Conservation (phyloP, 1,140 invertebrate genomes). For the Ridgeia piscesae region DNA sequence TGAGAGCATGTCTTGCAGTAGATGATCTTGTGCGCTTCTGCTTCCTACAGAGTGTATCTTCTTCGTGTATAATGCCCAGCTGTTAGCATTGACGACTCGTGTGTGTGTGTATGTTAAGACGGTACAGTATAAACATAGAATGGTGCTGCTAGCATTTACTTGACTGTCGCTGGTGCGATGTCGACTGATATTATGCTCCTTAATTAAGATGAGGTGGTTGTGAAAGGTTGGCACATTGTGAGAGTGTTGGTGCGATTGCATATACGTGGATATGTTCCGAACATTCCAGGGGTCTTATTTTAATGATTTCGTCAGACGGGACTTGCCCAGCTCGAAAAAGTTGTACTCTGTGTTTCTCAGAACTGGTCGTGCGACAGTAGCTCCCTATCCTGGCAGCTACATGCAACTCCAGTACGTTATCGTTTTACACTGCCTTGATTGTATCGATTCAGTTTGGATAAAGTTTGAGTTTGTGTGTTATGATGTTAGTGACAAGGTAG, state of each 20-base stretch:
- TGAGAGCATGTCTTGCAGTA: neutral
- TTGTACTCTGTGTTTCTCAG: neutral
- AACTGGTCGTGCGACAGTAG: neutral
- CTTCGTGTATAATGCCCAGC: neutral
- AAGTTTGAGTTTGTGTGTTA: neutral
- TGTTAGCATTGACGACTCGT: neutral
- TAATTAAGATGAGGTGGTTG: neutral
- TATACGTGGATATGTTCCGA: neutral
- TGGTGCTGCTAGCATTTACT: neutral
- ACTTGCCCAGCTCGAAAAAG: neutral
- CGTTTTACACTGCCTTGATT: neutral
- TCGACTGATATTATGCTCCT: neutral
- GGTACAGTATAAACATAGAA: conserved; percentile 1
- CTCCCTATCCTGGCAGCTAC: neutral
- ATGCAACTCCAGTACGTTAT: neutral
- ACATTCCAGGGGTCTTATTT: neutral
- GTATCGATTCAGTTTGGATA: neutral
- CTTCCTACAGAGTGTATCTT: neutral
- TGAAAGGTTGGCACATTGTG: neutral
- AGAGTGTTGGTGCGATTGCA: neutral
- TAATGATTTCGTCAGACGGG: neutral
- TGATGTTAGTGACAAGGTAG: neutral
- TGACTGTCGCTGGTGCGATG: neutral
- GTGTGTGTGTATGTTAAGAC: neutral
- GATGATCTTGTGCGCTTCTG: neutral